Conservation (phyloP, 2,797 vertebrate species). For the Jordanella pulchra region DNA sequence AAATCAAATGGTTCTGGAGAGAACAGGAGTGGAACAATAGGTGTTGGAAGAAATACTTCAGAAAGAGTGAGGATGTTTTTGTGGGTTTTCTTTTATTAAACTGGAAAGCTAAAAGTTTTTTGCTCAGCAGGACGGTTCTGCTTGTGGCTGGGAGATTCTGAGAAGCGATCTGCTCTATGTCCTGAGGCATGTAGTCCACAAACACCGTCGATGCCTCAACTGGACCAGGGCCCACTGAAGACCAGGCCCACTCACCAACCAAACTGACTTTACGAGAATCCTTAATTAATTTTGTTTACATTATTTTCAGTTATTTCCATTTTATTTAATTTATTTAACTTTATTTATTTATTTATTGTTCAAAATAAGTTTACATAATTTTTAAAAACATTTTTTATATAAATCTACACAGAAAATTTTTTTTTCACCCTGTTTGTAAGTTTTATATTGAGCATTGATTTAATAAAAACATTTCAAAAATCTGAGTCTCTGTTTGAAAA, state of each 20-base stretch:
- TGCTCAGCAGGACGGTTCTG: slow-evolving; percentile 33
- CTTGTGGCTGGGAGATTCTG: slow-evolving; percentile 55
- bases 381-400: background rate
- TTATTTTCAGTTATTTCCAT: background rate
- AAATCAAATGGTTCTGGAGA: background rate
- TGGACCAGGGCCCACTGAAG: slow-evolving; percentile 1
- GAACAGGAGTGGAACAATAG: no score
- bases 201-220: slow-evolving; percentile 26
- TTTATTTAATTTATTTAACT: background rate
- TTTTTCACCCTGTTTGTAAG: background rate
- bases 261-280: background rate
- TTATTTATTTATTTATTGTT: slow-evolving; percentile 12
- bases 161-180: slow-evolving; percentile 37
- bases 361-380: background rate
- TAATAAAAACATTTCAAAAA: background rate
- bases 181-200: slow-evolving; percentile 6
- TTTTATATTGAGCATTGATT: background rate
- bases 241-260: background rate
- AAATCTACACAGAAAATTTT: background rate
- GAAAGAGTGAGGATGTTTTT: background rate
- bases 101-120: slow-evolving; percentile 1
- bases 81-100: slow-evolving; percentile 10
- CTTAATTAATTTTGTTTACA: background rate
- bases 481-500: no score
- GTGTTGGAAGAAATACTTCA: background rate